Evolutionary conservation across 2,113 vertebrate genomes (phyloP).

Genomic region (Phasianus colchicus): DNA sequence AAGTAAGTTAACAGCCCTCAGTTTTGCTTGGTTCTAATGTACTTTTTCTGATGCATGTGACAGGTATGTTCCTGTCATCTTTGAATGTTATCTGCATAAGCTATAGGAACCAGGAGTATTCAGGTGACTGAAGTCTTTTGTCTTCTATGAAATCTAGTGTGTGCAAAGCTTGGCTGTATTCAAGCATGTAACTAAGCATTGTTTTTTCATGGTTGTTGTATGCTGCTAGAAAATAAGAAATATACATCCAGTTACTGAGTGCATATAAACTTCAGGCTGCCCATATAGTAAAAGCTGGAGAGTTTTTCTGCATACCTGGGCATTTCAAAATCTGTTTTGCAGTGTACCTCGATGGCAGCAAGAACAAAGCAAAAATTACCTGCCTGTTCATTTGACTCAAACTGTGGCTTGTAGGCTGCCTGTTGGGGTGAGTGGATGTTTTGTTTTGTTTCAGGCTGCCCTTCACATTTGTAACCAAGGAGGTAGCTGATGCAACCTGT

Average conservation of each 20-base stretch:
- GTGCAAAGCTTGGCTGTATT: neutral
- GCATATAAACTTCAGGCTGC: neutral
- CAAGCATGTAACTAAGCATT: neutral
- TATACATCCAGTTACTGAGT: neutral
- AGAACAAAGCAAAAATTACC: neutral
- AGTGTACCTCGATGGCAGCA: neutral
- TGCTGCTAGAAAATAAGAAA: neutral
- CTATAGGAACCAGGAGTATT: neutral
- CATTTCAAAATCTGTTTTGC: neutral
- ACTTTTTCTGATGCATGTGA: neutral
- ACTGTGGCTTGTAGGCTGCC: neutral
- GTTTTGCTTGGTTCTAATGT: neutral
- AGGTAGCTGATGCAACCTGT: constrained; percentile 95
- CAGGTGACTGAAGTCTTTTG: neutral
- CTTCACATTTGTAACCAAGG: constrained; percentile 96
- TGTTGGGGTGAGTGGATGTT: neutral
- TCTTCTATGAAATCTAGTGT: neutral
- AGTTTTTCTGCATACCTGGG: neutral
- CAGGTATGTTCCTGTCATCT: neutral
- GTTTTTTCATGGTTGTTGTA: neutral
- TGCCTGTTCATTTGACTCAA: neutral
- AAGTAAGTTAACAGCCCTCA: constrained; percentile 80
- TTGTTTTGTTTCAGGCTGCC: constrained; percentile 85
- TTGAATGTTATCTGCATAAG: neutral
- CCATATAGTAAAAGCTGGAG: neutral